Evolutionary conservation across 1,140 invertebrate genomes (phyloP).

Genomic region (Polypedilum pembai): DNA sequence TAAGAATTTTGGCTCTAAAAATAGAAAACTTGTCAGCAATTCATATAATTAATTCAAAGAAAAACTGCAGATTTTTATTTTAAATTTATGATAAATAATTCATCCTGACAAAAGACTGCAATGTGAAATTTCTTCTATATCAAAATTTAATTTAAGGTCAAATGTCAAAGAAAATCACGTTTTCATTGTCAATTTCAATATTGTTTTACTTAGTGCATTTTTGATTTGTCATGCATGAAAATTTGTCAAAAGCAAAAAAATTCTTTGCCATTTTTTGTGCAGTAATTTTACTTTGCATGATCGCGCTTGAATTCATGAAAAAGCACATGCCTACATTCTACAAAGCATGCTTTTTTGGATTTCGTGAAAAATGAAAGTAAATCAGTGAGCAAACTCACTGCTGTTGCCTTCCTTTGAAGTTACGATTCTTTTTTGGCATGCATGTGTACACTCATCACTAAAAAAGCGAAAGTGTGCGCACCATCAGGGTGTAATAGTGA

Average conservation of each 20-base stretch:
- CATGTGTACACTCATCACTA: background rate
- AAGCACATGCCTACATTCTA: background rate
- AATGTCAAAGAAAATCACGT: no score
- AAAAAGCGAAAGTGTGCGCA: background rate
- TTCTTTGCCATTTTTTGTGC: background rate
- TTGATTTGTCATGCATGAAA: background rate
- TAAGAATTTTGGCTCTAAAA: no score
- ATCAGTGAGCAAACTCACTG: background rate
- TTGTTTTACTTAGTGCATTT: background rate
- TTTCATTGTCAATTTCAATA: background rate
- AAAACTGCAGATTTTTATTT: no score
- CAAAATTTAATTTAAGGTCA: no score
- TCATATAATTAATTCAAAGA: no score
- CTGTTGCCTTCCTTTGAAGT: background rate
- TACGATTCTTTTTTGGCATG: conserved; percentile 29
- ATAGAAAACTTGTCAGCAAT: no score
- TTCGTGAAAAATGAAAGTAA: conserved; percentile 7
- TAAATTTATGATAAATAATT: no score
- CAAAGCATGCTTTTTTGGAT: background rate
- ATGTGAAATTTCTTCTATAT: no score
- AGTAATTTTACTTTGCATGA: conserved; percentile 3
- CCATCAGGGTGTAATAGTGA: background rate
- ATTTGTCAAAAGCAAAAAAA: no score
- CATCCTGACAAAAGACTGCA: no score
- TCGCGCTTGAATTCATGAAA: background rate